phyloP scores from a whole-genome alignment of 2,888 invertebrate genomes.

The Neocrepidodera transversa region DNA sequence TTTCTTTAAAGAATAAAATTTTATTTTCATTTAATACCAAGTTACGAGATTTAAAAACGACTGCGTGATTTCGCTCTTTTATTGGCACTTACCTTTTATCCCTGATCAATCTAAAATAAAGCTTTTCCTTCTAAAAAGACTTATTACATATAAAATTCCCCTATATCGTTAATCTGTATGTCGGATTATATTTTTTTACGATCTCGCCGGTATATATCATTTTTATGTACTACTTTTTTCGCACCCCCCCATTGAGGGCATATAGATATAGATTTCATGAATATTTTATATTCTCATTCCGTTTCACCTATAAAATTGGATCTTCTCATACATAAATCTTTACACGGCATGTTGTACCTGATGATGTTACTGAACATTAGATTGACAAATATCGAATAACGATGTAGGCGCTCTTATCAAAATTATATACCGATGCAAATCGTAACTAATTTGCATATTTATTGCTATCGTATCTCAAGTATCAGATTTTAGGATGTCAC shows the following conservation, averaged over 20 bases:
- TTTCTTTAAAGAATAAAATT: too few species aligned
- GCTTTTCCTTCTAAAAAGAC: not conserved
- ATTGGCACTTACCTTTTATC: conserved; percentile 8
- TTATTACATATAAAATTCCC: conserved; percentile 17
- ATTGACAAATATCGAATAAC: conserved; percentile 37
- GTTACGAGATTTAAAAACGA: too few species aligned
- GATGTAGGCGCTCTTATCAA: conserved; percentile 24
- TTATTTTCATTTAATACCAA: too few species aligned
- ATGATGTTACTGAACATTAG: conserved; percentile 36
- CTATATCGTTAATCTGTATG: conserved; percentile 18
- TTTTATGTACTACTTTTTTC: conserved; percentile 24
- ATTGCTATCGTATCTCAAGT: conserved; percentile 29
- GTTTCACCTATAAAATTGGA: conserved; percentile 19
- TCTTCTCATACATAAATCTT: conserved; percentile 29
- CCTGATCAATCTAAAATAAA: conserved; percentile 8
- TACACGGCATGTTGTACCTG: conserved; percentile 28
- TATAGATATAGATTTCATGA: conserved; percentile 21
- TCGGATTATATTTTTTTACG: conserved; percentile 22
- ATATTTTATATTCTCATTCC: conserved; percentile 21
- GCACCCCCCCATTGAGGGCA: conserved; percentile 4
- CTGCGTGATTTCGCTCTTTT: not conserved
- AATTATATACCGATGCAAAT: conserved; percentile 36
- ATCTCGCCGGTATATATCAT: conserved; percentile 2
- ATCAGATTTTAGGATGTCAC: conserved; percentile 28
- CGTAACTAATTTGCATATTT: conserved; percentile 36